These are phyloP conservation scores for Xestoiulus laeticollis DNA, from an alignment of 2,888 invertebrate species.

Conservation along the genomic window DNA sequence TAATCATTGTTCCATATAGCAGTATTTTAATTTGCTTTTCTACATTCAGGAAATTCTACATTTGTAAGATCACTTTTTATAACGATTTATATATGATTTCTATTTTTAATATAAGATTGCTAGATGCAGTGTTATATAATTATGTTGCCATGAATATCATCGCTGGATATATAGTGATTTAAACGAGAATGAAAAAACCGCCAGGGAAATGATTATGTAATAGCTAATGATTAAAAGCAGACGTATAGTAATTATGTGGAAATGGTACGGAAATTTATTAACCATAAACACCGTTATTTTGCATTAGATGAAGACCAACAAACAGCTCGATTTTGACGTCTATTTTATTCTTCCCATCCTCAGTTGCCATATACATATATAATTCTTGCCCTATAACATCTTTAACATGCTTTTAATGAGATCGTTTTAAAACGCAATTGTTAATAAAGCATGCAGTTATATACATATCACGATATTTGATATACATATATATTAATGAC, in stretches of 20 bases:
- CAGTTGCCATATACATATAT: background rate
- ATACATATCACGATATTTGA: too few species aligned
- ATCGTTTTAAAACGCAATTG: background rate
- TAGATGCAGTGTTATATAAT: background rate
- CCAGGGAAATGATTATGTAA: background rate
- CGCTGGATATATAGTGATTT: background rate
- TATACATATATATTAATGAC: too few species aligned
- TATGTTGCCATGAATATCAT: background rate
- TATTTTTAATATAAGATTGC: background rate
- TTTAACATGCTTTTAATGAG: background rate
- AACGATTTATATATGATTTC: background rate
- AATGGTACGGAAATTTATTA: background rate
- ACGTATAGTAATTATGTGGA: constrained; percentile 5
- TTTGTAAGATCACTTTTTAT: background rate
- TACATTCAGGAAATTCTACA: background rate
- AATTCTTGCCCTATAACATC: background rate
- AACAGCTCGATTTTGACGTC: background rate
- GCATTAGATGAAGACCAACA: background rate
- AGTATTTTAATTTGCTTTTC: too few species aligned
- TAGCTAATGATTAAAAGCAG: background rate
- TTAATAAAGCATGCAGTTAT: background rate
- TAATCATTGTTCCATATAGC: too few species aligned
- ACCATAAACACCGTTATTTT: constrained; percentile 11
- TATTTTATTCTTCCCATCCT: background rate
- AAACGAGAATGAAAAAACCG: background rate